Evolutionary conservation across 2,888 invertebrate species (phyloP).

Genomic region (Achlya flavicornis): DNA sequence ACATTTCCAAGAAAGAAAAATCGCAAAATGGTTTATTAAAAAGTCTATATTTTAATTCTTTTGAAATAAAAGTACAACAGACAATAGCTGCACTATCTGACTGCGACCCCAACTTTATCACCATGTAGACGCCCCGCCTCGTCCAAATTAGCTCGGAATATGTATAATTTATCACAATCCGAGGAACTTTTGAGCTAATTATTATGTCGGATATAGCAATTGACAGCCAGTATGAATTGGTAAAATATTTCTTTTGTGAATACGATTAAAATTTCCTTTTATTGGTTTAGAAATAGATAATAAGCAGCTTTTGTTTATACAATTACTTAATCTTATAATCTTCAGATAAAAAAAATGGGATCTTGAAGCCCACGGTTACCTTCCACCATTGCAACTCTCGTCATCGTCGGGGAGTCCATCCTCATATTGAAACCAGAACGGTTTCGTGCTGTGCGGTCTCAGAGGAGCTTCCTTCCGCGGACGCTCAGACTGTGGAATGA

Average conservation of each 20-base stretch:
- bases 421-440: no score
- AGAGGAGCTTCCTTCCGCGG: no score
- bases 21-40: no score
- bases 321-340: not conserved
- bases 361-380: no score
- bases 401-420: no score
- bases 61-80: not conserved
- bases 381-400: no score
- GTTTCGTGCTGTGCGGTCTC: no score
- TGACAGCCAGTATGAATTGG: conserved; percentile 21
- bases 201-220: conserved; percentile 42
- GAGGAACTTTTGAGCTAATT: conserved; percentile 52
- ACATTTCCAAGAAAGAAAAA: no score
- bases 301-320: not conserved
- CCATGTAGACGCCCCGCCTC: conserved; percentile 48
- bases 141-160: conserved; percentile 56
- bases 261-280: not conserved
- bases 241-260: conserved; percentile 8
- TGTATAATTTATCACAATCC: conserved; percentile 60
- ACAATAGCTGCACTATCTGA: conserved; percentile 11
- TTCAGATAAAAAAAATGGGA: no score
- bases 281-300: not conserved
- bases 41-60: no score
- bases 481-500: no score
- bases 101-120: conserved; percentile 33